Conservation (phyloP, 2,797 vertebrate species). For the Periparus ater region DNA sequence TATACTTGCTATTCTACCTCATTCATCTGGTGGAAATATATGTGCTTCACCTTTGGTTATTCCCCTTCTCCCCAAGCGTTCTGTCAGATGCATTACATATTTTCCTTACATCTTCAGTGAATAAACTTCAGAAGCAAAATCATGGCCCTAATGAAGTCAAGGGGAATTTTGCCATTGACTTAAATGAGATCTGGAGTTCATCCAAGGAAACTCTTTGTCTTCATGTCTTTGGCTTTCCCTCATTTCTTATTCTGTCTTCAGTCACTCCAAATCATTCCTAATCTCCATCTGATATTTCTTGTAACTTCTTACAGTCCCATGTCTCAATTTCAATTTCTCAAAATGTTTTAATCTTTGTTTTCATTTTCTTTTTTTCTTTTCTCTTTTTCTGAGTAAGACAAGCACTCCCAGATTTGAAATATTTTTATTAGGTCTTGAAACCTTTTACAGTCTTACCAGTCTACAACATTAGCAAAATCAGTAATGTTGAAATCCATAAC, state of each 20-base stretch:
- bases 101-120: background rate
- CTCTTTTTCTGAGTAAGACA: background rate
- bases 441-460: background rate
- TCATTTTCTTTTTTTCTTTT: background rate
- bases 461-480: background rate
- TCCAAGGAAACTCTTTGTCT: constrained; percentile 27
- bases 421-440: constrained; percentile 11
- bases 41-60: background rate
- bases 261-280: background rate
- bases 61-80: background rate
- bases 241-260: constrained; percentile 24
- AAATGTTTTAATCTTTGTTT: background rate
- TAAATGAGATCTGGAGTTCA: constrained; percentile 15
- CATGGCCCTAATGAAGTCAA: background rate
- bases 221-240: constrained; percentile 24
- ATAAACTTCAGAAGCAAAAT: background rate
- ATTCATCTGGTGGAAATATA: background rate
- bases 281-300: background rate
- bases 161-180: background rate
- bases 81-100: background rate
- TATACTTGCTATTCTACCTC: background rate
- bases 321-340: constrained; percentile 10
- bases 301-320: background rate
- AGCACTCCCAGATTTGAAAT: background rate
- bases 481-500: background rate